A percentile compares a stretch with the other conserved stretches of the same genome.
Conservation (phyloP, 2,113 vertebrate genomes). For the Elanoides forficatus region DNA sequence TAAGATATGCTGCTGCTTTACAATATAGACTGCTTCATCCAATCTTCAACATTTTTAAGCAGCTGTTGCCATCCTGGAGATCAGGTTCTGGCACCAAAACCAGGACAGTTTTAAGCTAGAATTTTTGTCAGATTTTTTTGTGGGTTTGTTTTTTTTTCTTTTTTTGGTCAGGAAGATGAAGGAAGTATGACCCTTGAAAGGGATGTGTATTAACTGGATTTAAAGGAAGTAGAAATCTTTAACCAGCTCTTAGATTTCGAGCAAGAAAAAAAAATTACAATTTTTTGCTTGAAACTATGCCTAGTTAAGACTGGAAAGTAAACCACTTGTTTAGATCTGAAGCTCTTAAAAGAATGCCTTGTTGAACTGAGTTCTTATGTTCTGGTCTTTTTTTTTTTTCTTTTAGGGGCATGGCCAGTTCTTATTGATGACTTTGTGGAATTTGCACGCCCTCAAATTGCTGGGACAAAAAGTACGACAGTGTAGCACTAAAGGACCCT, state of each 20-base stretch:
- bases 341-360: background rate
- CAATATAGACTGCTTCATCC: background rate
- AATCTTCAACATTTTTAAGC: rapidly evolving
- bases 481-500: constrained; percentile 82
- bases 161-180: background rate
- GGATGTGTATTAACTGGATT: background rate
- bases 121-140: background rate
- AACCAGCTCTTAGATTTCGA: background rate
- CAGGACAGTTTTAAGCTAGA: background rate
- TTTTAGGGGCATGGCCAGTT: constrained; percentile 84
- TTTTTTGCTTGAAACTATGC: background rate
- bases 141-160: background rate
- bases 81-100: background rate
- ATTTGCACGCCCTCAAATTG: constrained; percentile 90
- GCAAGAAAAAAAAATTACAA: background rate
- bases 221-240: background rate
- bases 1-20: background rate
- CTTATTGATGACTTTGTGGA: constrained; percentile 91
- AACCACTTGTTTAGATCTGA: background rate
- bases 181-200: background rate
- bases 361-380: background rate
- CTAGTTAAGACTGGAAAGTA: background rate
- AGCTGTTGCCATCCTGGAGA: background rate
- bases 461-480: constrained; percentile 88
- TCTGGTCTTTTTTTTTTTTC: background rate